A percentile compares a stretch with the other conserved stretches of the same genome.
phyloP scores from a whole-genome alignment of 2,797 vertebrate species.

The Dipus sagitta region DNA sequence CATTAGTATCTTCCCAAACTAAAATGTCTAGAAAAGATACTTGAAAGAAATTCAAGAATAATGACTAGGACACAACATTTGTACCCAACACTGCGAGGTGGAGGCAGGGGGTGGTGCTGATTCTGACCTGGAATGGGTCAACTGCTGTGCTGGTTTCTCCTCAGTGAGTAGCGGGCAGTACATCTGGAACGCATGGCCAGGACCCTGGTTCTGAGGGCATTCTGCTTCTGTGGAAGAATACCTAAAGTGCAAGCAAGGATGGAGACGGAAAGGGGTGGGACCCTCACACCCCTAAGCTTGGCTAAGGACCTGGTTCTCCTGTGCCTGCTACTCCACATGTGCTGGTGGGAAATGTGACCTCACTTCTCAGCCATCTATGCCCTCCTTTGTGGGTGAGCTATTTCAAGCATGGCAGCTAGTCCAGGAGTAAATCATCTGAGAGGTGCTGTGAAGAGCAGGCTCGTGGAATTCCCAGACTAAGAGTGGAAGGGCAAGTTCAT shows the following conservation, averaged over 20 bases:
- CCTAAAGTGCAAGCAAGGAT: background rate
- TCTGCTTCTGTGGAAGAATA: slow-evolving; percentile 2
- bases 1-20: slow-evolving; percentile 94
- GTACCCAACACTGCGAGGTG: background rate
- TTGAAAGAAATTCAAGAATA: slow-evolving; percentile 87
- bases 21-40: slow-evolving; percentile 90
- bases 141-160: slow-evolving; percentile 4
- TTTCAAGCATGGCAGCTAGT: background rate
- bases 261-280: background rate
- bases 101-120: background rate
- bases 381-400: slow-evolving; percentile 28
- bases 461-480: background rate
- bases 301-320: slow-evolving; percentile 66
- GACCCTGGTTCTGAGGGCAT: slow-evolving; percentile 59
- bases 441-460: background rate
- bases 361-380: slow-evolving; percentile 47
- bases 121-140: slow-evolving; percentile 11
- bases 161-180: slow-evolving; percentile 20
- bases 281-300: slow-evolving; percentile 27
- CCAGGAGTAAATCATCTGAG: background rate
- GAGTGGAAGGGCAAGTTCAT: background rate
- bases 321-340: background rate
- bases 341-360: background rate
- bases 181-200: background rate
- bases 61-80: slow-evolving; percentile 76